Base-by-base conservation (phyloP, 1,140 invertebrate genomes). In the Matsumurasca onukii region DNA sequence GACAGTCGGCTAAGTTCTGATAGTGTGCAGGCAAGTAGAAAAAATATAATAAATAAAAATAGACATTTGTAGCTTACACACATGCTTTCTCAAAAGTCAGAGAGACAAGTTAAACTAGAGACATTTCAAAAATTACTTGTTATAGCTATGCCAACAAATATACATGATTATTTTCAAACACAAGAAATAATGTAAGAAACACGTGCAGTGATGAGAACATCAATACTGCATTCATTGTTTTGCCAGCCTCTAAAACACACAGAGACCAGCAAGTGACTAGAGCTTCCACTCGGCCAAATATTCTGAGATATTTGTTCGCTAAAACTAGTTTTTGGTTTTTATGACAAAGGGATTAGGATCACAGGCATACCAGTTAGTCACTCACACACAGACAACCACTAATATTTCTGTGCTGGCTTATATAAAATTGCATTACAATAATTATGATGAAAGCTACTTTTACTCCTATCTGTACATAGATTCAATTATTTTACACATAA, bases 401-500 rank as follows among this genome's bases (percentile, higher is more conserved):
- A 59, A 59, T 59, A 59, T 24, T 59, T 24, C 22, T 59, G 55
- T 39, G 17, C 34, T 5, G 34, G 34, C 17, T 39, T 5, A 59
- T 59, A 59, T 59, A 59, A 59, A 59, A 59, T 27, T 25, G 15
- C 12, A 2, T 59, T 59, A n/a, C n/a, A 22, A 22, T 12, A 9
- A 27, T 24, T 29, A 22, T 59, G 15, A 5, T 24, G 24, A 27
- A 13, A 13, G 55, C 55, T 59, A 63, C 62, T 45, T 65, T 22
- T 9, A 24, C 48, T 3, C 17, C 62, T 65, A 65, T 22, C 62
- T 65, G 62, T 65, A 65, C 62, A 65, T 30, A 20, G 20, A 15
- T 65, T 31, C 31, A 65, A 25, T 24, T 65, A 59, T 65, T 65
- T 65, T 65, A 65, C 48, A 65, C 62, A 65, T 65, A 65, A 25